Conservation (phyloP, 2,888 invertebrate species). For the Phengaris alcon region DNA sequence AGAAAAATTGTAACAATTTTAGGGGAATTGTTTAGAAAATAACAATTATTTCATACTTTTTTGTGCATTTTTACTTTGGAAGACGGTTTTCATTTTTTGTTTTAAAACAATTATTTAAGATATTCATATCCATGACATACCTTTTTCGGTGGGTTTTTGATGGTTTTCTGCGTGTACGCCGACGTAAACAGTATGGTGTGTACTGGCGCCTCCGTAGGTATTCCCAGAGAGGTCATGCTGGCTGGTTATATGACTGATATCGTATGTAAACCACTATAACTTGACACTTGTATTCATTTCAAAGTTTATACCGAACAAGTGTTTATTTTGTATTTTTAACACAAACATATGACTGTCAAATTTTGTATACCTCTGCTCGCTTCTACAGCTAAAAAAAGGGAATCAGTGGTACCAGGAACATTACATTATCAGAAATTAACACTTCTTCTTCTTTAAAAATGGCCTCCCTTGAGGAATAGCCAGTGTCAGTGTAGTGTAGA, state of each 20-base stretch:
- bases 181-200: slow-evolving; percentile 70
- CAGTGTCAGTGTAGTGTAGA: too few species aligned
- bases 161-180: slow-evolving; percentile 57
- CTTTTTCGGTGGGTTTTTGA: slow-evolving; percentile 58
- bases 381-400: too few species aligned
- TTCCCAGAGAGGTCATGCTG: slow-evolving; percentile 67
- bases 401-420: too few species aligned
- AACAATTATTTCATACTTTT: too few species aligned
- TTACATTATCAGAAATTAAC: too few species aligned
- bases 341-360: not conserved
- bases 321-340: not conserved
- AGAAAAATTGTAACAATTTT: too few species aligned
- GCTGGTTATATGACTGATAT: slow-evolving; percentile 18
- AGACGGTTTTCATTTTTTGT: too few species aligned
- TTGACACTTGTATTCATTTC: not conserved
- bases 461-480: too few species aligned
- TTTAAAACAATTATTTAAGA: not conserved
- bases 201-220: slow-evolving; percentile 70
- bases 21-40: too few species aligned
- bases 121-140: slow-evolving; percentile 43
- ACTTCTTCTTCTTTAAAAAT: too few species aligned
- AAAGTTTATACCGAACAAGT: not conserved
- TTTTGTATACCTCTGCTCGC: too few species aligned
- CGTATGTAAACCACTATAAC: not conserved
- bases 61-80: too few species aligned